phyloP scores from a whole-genome alignment of 2,113 vertebrate genomes.

The Butorides virescens region DNA sequence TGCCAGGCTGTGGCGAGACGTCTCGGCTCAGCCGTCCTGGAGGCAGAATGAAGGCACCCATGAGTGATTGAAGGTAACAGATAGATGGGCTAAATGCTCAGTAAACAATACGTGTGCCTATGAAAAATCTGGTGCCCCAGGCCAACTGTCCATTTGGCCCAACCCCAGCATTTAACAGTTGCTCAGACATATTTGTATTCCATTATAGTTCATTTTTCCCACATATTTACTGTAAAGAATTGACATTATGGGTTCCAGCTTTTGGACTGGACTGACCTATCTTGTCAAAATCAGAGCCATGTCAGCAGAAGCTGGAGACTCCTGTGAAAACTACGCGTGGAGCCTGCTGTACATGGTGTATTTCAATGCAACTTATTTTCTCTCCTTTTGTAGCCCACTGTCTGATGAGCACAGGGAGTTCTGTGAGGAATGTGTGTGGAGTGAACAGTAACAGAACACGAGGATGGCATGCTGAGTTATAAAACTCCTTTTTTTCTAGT shows the following conservation, averaged over 20 bases:
- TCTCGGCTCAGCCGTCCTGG: neutral
- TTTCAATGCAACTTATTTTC: neutral
- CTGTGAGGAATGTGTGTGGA: neutral
- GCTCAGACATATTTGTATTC: constrained; percentile 24
- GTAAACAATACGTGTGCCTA: neutral
- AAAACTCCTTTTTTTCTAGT: neutral
- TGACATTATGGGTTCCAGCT: neutral
- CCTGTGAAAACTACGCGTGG: neutral
- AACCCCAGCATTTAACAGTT: constrained; percentile 39
- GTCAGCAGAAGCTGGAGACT: neutral
- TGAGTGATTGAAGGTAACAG: constrained; percentile 61
- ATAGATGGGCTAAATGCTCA: constrained; percentile 36
- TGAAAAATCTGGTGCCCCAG: neutral
- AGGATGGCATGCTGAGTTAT: neutral
- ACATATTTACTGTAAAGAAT: neutral
- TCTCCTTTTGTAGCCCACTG: neutral
- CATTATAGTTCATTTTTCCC: neutral
- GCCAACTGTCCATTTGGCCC: constrained; percentile 49
- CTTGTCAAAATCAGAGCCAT: neutral
- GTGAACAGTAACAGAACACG: neutral
- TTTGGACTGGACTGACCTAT: constrained; percentile 6
- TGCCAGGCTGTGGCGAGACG: neutral
- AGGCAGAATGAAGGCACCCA: constrained; percentile 24
- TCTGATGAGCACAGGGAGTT: neutral
- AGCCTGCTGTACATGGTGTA: neutral